Percentiles rank a stretch among this genome's conserved stretches.
Evolutionary conservation across 2,888 invertebrate genomes (phyloP).

Genomic region (Trypoxylon attenuatum): DNA sequence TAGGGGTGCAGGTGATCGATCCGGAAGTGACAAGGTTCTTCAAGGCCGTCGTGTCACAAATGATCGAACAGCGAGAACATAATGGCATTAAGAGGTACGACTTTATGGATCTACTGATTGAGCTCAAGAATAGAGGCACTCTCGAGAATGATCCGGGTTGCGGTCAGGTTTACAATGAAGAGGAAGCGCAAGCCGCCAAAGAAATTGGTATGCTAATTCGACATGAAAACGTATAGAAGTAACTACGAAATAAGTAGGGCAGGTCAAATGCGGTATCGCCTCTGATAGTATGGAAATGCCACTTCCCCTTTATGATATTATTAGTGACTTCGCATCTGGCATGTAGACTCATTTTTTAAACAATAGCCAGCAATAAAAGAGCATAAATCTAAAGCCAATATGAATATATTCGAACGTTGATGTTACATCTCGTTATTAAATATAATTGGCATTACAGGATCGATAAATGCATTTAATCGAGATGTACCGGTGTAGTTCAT

Average conservation of each 20-base stretch:
- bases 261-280: background rate
- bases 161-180: constrained; percentile 28
- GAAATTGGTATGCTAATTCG: constrained; percentile 56
- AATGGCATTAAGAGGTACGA: constrained; percentile 66
- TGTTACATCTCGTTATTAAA: background rate
- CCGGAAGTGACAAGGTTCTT: constrained; percentile 67
- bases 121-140: constrained; percentile 66
- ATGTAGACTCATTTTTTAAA: constrained; percentile 24
- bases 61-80: constrained; percentile 66
- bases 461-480: constrained; percentile 13
- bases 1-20: constrained; percentile 65
- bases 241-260: background rate
- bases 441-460: constrained; percentile 22
- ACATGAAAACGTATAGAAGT: no score
- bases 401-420: background rate
- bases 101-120: constrained; percentile 72
- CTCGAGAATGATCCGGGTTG: constrained; percentile 50
- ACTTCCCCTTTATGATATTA: background rate
- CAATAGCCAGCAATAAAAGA: no score
- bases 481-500: background rate
- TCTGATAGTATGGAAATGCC: constrained; percentile 8
- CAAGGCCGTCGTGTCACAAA: constrained; percentile 66
- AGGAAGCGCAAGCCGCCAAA: constrained; percentile 46
- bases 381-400: no score
- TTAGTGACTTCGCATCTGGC: constrained; percentile 6